A percentile compares a stretch with the other conserved stretches of the same genome.
phyloP scores from a whole-genome alignment of 2,888 invertebrate genomes.

The Aphrophora alni region DNA sequence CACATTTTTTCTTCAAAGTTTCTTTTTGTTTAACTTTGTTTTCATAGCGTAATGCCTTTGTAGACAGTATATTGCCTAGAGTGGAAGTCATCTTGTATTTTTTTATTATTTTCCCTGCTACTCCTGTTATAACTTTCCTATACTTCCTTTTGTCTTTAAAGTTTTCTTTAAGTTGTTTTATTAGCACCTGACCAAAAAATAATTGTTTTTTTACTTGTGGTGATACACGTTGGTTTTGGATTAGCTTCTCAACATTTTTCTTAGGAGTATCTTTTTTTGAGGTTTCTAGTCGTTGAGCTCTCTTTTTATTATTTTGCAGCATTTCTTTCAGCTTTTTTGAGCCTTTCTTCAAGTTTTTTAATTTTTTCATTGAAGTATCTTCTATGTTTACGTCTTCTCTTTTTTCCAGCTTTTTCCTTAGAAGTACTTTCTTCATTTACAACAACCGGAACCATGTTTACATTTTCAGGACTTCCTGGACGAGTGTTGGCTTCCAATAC shows the following conservation, averaged over 20 bases:
- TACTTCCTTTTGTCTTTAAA: conserved; percentile 27
- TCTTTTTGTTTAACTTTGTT: conserved; percentile 25
- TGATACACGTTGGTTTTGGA: conserved; percentile 29
- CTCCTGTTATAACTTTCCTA: conserved; percentile 22
- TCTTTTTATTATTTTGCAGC: conserved; percentile 31
- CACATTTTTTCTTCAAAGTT: conserved; percentile 25
- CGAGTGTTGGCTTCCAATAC: conserved; percentile 27
- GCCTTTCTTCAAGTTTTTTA: conserved; percentile 30
- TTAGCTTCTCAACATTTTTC: conserved; percentile 32
- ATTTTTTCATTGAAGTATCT: conserved; percentile 22
- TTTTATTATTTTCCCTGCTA: conserved; percentile 35
- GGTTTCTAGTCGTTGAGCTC: conserved; percentile 23
- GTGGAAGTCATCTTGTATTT: conserved; percentile 31
- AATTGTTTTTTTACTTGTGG: conserved; percentile 33
- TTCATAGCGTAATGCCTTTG: conserved; percentile 23
- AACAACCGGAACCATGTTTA: conserved; percentile 16
- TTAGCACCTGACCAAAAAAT: conserved; percentile 32
- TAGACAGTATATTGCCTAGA: conserved; percentile 20
- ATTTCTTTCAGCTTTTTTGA: conserved; percentile 28
- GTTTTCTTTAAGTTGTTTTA: conserved; percentile 34
- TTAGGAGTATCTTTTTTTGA: conserved; percentile 31
- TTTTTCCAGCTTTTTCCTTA: conserved; percentile 26
- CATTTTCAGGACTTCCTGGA: conserved; percentile 28
- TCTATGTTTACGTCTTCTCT: conserved; percentile 19
- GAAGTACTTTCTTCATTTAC: conserved; percentile 16